Evolutionary conservation across 2,797 vertebrate genomes (phyloP), one percentile per base, ranked within the genome.

Genomic region (Bradypus variegatus): DNA sequence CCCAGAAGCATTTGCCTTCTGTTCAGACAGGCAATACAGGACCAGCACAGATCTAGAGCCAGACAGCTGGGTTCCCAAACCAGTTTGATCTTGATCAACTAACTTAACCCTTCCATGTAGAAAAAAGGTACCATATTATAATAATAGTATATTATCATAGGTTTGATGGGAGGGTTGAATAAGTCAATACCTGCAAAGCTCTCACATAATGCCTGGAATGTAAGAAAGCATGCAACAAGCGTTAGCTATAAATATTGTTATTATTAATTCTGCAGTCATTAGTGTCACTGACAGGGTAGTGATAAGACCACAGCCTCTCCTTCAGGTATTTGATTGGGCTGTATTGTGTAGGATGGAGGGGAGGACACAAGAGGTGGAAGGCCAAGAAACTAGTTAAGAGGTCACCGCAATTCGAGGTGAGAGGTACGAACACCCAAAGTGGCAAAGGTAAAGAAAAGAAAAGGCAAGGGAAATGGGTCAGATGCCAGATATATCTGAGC

Each of bases 401-500:
- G 62, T 90, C 53, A 36, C 60, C 8, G 72, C 29, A 90, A 75
- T 93, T 75, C n/a, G 53, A 89, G 69, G 88, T 88, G 62, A 93
- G 38, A 58, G 36, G 41, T 84, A 36, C 15, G 23, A 25, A 64
- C 76, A 73, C 18, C 41, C 21, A 58, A 8, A 27, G 31, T 31
- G 15, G 23, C 70, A 83, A 80, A 77, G 21, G 8, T 31, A 64
- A 31, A 31, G 19, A 23, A 38, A 31, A 45, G 64, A 25, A 81
- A 83, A 29, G 4, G 29, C 38, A 80, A 78, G 38, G 81, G 21
- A 45, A 64, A 67, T 1, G 6, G 19, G 41, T 16, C 36, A 70
- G 36, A 27, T 33, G 50, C 25, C 72, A 72, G 86, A 38, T 23
- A 64, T 2, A 8, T 29, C 53, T 87, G 72, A 73, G 65, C 33